phyloP scores from a whole-genome alignment of 2,888 invertebrate genomes.

The Autographa gamma region DNA sequence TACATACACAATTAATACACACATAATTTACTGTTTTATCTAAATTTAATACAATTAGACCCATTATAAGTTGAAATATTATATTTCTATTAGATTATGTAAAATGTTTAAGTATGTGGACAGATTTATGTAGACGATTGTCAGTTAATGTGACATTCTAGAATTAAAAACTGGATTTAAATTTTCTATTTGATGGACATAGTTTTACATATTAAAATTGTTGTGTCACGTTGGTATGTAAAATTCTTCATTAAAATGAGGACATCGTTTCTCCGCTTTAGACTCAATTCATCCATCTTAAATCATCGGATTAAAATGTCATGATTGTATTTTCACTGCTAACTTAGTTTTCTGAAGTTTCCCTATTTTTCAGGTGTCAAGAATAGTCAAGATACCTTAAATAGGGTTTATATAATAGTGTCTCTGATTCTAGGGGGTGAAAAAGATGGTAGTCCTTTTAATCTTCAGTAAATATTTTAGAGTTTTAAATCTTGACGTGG shows the following conservation, averaged over 20 bases:
- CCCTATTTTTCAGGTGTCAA: no score
- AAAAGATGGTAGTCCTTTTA: no score
- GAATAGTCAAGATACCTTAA: no score
- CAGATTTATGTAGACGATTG: conserved; percentile 30
- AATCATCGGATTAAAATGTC: background rate
- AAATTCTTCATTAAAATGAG: conserved; percentile 1
- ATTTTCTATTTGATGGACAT: conserved; percentile 18
- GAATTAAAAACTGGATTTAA: conserved; percentile 17
- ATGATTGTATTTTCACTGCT: background rate
- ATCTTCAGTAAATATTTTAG: no score
- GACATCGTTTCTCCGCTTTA: background rate
- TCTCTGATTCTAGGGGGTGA: no score
- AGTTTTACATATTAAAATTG: conserved; percentile 5
- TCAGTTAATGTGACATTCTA: conserved; percentile 10
- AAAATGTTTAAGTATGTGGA: conserved; percentile 22
- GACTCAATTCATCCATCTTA: conserved; percentile 2
- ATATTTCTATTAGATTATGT: conserved; percentile 29
- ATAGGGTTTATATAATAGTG: no score
- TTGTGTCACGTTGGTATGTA: background rate
- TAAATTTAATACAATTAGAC: conserved; percentile 50
- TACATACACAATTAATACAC: conserved; percentile 53
- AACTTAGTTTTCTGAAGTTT: no score
- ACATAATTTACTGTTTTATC: conserved; percentile 49
- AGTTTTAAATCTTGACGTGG: no score
- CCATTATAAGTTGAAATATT: conserved; percentile 33